Percentiles rank a stretch among this genome's conserved stretches.
Evolutionary conservation across 1,140 invertebrate species (phyloP).

Genomic region (Dinoponera quadriceps): DNA sequence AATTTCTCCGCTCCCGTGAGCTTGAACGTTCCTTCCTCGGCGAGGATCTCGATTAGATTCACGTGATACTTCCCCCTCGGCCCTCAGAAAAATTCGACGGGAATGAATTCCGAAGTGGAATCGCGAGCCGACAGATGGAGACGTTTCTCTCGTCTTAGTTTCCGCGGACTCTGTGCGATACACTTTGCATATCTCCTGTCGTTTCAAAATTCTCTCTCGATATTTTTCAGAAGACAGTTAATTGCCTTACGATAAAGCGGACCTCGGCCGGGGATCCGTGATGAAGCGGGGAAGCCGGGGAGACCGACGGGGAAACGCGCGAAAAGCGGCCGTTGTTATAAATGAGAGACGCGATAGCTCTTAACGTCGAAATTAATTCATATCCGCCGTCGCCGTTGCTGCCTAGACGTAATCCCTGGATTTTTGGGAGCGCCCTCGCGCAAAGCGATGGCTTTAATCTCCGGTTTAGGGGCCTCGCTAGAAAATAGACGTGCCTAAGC

Average conservation of each 20-base stretch:
- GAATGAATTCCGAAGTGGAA: no score
- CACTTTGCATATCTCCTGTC: no score
- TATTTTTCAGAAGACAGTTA: neutral
- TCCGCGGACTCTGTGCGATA: no score
- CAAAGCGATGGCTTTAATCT: constrained; percentile 83
- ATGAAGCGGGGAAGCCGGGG: neutral
- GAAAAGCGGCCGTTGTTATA: constrained; percentile 44
- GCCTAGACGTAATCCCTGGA: constrained; percentile 79
- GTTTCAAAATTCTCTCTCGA: neutral
- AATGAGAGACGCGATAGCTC: constrained; percentile 63
- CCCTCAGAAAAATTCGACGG: neutral
- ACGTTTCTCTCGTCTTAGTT: no score
- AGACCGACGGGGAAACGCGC: neutral
- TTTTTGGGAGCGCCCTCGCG: constrained; percentile 81
- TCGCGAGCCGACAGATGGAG: no score
- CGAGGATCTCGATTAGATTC: no score
- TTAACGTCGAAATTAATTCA: constrained; percentile 81
- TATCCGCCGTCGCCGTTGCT: constrained; percentile 61
- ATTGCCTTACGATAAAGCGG: constrained; percentile 18
- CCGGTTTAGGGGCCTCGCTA: constrained; percentile 75
- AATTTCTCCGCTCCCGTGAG: neutral
- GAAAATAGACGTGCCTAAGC: constrained; percentile 75
- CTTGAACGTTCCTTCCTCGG: neutral
- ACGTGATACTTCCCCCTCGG: neutral
- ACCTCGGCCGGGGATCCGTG: neutral